These are phyloP conservation scores for Chaetogeoica ovagalla DNA, from an alignment of 2,888 invertebrate species.

Conservation along the genomic window DNA sequence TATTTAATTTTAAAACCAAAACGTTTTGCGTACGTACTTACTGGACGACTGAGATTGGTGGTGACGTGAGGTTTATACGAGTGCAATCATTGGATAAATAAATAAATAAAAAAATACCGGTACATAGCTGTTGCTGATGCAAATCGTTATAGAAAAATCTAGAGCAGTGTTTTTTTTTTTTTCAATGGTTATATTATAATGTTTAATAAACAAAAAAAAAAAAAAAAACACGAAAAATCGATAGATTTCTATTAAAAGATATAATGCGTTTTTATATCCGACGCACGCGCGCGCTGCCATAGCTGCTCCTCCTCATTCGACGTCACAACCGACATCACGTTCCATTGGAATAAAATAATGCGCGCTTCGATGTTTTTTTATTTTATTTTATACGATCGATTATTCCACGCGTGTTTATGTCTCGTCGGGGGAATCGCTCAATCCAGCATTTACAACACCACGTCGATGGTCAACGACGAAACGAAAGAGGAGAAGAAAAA, in stretches of 20 bases:
- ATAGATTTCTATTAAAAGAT: conserved; percentile 40
- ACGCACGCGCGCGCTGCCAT: neutral
- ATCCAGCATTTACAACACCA: conserved; percentile 14
- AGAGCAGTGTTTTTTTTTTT: conserved; percentile 4
- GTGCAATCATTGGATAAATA: no score
- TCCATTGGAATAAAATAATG: conserved; percentile 3
- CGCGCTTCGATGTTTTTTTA: neutral
- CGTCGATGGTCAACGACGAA: neutral
- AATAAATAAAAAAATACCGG: no score
- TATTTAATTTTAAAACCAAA: no score
- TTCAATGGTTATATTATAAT: conserved; percentile 1
- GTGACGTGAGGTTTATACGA: neutral
- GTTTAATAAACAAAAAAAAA: conserved; percentile 30
- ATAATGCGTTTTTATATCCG: conserved; percentile 4
- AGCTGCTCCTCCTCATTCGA: neutral
- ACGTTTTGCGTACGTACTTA: no score
- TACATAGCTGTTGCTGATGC: neutral
- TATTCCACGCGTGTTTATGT: conserved; percentile 14
- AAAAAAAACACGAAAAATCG: conserved; percentile 24
- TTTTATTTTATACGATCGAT: neutral
- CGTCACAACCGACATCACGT: conserved; percentile 19
- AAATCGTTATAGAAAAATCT: neutral
- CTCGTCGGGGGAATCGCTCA: conserved; percentile 12
- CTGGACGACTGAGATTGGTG: neutral
- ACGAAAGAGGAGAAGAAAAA: neutral